Base-by-base conservation (phyloP, 1,140 invertebrate species). In the Aleiodes sp. region DNA sequence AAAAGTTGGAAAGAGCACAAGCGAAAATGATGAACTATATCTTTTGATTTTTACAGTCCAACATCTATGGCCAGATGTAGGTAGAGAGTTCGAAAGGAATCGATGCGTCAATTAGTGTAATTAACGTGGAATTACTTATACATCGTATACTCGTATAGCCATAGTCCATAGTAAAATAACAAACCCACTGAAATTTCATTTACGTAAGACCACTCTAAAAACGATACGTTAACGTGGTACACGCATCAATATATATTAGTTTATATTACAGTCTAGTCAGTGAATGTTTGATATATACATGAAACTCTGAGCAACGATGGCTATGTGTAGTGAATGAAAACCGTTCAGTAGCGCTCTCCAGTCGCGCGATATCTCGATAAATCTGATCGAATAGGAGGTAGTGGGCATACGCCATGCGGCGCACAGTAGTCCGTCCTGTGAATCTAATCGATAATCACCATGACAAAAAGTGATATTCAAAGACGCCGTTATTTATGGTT, bases 21-120 rank as follows among this genome's bases (percentile, higher is more conserved):
- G 46, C 10, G 10, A 35, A 16, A 52, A 52, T 52, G 46, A 52
- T 52, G 39, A 43, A 43, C 39, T 16, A 12, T 4, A 43, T 43
- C 39, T 16, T n/a, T 16, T 43, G 46, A 52, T 52, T 52, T 52
- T 52, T 21, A 24, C 46, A 52, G n/a, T 16, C 46, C 21, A 52
- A 52, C 46, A 10, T 52, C 12, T 24, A 52, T 52, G 46, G 16
- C 16, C 46, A 52, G 16, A 52, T 24, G 26, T 21, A 52, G 46
- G 46, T 24, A 52, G 26, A 52, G 46, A 9, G 19, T 24, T 52
- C 46, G 46, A 52, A 4, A 2, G 68, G 65, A 73, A 63, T 73
- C 68, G 70, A 72, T 68, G 71, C 46, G 74, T 75, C 73, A 77
- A 76, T 77, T 76, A 76, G 63, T 52, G 74, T 72, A 75, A 76